Evolutionary conservation across 2,797 vertebrate species (phyloP).

Genomic region (Eleutherodactylus coqui): DNA sequence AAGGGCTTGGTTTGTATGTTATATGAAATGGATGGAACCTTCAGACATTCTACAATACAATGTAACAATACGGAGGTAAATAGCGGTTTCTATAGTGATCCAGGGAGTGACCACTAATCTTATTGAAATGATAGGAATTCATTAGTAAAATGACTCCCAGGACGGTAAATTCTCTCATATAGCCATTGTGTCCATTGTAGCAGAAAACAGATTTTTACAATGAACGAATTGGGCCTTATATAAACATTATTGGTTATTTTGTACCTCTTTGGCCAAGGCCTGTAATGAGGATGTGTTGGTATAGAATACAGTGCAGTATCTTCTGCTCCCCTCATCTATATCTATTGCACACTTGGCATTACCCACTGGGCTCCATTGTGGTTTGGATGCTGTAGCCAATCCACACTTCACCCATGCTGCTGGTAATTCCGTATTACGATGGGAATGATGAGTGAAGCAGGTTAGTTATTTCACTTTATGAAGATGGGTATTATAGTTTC

Average conservation of each 20-base stretch:
- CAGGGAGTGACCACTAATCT: neutral
- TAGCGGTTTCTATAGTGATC: neutral
- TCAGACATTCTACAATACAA: too few relatives aligned
- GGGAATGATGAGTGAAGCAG: neutral
- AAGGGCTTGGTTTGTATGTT: too few relatives aligned
- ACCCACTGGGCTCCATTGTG: neutral
- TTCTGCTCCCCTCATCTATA: neutral
- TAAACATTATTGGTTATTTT: neutral
- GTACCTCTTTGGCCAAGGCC: neutral
- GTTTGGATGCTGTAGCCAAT: neutral
- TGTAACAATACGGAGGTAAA: too few relatives aligned
- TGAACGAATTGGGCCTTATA: neutral
- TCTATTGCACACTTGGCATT: neutral
- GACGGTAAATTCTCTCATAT: neutral
- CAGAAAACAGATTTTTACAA: neutral
- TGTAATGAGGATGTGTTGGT: neutral
- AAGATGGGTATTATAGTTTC: neutral
- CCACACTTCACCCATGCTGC: neutral
- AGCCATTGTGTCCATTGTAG: neutral
- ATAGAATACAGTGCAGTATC: neutral
- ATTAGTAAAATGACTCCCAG: neutral
- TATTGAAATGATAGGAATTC: neutral
- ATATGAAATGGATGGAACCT: too few relatives aligned
- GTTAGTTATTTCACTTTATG: slow-evolving; percentile 35
- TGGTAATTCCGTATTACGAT: neutral